Conservation (phyloP, 2,797 vertebrate genomes). For the Eulemur mongoz region DNA sequence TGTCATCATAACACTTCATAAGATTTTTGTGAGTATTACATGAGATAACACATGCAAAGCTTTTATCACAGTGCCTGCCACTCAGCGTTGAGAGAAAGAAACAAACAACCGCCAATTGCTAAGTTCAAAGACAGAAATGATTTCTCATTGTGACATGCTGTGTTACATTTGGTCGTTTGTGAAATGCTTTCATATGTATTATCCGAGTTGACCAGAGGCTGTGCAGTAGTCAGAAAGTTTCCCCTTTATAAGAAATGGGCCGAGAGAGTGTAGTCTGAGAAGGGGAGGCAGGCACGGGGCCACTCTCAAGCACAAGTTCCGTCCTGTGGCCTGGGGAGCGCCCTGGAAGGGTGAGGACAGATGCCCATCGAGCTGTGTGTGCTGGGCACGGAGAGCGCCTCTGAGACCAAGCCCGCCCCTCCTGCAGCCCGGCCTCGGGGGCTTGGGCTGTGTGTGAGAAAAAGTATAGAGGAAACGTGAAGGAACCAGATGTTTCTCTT, state of each 20-base stretch:
- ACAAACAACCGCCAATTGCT: neutral
- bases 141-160: neutral
- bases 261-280: neutral
- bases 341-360: neutral
- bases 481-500: constrained; percentile 1
- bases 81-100: neutral
- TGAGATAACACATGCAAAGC: neutral
- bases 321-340: neutral
- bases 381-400: neutral
- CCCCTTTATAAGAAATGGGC: neutral
- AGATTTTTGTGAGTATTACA: neutral
- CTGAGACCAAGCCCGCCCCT: neutral
- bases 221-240: neutral
- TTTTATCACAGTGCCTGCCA: neutral
- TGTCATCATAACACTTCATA: neutral
- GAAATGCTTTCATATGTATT: neutral
- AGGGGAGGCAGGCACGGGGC: no score
- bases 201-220: neutral
- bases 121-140: neutral
- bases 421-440: neutral
- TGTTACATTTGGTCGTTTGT: neutral
- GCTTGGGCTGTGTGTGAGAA: neutral
- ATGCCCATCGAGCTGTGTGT: neutral
- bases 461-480: neutral
- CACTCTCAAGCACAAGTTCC: neutral